Base-by-base conservation (phyloP, 1,140 invertebrate species). In the Hyphantria cunea region DNA sequence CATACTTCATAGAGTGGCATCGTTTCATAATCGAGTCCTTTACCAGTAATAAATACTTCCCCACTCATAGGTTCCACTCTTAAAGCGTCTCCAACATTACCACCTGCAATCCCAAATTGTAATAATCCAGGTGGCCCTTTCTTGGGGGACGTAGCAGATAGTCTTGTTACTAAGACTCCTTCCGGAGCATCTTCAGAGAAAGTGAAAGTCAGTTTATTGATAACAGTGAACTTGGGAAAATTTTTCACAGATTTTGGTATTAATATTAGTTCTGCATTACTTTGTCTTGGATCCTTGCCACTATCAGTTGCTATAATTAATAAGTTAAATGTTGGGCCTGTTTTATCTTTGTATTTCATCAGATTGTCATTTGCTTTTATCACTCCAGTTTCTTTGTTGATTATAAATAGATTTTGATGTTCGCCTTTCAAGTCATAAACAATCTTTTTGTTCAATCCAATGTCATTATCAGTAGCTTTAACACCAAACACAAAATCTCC, bases 401-500 rank as follows among this genome's bases (percentile, higher is more conserved):
- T 95, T 10, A 90, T 84, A 74, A 98, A 98, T 61, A 94, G 93
- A 32, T 94, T 89, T 3, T 94, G 92, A 80, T 98, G 96, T 72
- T 94, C 93, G 0, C 97, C 96, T 39, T 93, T 93, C 0, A 98
- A 87, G 41, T 92, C 93, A 82, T 98, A 98, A 9, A 93, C 86
- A 25, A 98, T 94, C 70, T 94, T 93, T 32, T 96, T 95, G 81
- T 98, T 98, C 0, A 92, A 78, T 0, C 95, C 96, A 41, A 94
- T 93, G 82, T 98, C 97, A 49, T 92, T 92, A 84, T 98, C 97
- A 6, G 91, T 88, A 0, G 97, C 97, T 84, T 94, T 95, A 0
- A 96, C 95, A 9, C 97, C 97, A 88, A 97, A 97, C 12, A 98
- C 96, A 90, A 98, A 98, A 75, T 94, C 93, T 84, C 95, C 95